Conservation (phyloP, 2,888 invertebrate genomes). For the Mycogona germanica region DNA sequence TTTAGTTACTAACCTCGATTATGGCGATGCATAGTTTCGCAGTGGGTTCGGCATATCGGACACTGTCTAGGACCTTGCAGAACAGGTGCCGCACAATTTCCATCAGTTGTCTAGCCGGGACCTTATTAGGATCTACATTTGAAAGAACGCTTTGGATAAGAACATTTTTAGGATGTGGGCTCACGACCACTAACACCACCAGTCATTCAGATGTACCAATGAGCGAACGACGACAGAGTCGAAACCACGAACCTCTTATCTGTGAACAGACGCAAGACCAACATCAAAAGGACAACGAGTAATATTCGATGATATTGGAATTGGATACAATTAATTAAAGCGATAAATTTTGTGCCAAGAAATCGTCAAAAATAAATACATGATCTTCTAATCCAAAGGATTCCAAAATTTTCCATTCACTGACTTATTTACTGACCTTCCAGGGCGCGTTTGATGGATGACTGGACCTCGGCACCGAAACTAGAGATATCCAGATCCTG, state of each 20-base stretch:
- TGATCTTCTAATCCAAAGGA: no score
- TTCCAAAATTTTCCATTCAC: no score
- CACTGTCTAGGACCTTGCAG: constrained; percentile 65
- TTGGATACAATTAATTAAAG: no score
- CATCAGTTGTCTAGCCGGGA: constrained; percentile 62
- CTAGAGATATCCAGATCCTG: constrained; percentile 60
- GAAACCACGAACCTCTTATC: no score
- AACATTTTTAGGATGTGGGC: no score
- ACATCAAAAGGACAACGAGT: no score
- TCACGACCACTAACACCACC: no score
- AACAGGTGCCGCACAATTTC: constrained; percentile 70
- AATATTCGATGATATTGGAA: no score
- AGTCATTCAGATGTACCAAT: not conserved
- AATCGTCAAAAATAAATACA: no score
- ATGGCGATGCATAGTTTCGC: constrained; percentile 75
- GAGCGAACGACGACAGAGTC: not conserved
- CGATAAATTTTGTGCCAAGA: no score
- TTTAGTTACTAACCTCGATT: constrained; percentile 45
- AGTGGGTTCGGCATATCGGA: constrained; percentile 65
- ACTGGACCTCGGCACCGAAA: constrained; percentile 59
- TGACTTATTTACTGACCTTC: constrained; percentile 46
- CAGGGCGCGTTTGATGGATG: constrained; percentile 57
- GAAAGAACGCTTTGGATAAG: not conserved
- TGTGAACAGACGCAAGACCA: no score
- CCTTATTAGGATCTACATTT: constrained; percentile 56